phyloP scores from a whole-genome alignment of 1,140 invertebrate species.

The Neoseiulus cucumeris region DNA sequence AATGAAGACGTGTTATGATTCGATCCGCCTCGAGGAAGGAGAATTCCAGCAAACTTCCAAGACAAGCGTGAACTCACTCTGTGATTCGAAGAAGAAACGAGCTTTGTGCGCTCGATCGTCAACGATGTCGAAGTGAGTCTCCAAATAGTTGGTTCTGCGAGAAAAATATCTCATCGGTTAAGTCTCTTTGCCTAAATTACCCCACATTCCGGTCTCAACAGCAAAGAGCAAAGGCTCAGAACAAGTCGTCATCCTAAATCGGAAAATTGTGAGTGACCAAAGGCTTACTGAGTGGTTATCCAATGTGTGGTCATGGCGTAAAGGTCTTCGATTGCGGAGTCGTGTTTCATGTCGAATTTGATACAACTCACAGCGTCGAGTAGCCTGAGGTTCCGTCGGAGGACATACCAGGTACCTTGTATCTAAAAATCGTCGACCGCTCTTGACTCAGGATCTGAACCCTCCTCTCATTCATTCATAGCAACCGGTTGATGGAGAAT shows the following conservation, averaged over 20 bases:
- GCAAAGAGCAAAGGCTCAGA: neutral
- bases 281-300: neutral
- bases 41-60: neutral
- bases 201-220: neutral
- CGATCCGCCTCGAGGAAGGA: neutral
- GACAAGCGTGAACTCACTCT: neutral
- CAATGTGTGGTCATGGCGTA: neutral
- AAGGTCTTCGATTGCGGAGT: neutral
- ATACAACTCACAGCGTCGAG: neutral
- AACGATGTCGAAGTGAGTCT: neutral
- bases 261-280: neutral
- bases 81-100: slow-evolving; percentile 6
- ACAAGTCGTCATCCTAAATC: neutral
- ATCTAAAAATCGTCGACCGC: neutral
- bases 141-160: neutral
- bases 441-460: neutral
- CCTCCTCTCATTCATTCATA: too few species aligned
- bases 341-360: neutral
- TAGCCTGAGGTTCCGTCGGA: neutral
- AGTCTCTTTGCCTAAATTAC: neutral
- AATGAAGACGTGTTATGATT: neutral
- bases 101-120: neutral
- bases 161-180: neutral
- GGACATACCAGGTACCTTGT: neutral
- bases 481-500: too few species aligned